phyloP scores from a whole-genome alignment of 2,797 vertebrate genomes.

The Petrocephalus schoutedeni region DNA sequence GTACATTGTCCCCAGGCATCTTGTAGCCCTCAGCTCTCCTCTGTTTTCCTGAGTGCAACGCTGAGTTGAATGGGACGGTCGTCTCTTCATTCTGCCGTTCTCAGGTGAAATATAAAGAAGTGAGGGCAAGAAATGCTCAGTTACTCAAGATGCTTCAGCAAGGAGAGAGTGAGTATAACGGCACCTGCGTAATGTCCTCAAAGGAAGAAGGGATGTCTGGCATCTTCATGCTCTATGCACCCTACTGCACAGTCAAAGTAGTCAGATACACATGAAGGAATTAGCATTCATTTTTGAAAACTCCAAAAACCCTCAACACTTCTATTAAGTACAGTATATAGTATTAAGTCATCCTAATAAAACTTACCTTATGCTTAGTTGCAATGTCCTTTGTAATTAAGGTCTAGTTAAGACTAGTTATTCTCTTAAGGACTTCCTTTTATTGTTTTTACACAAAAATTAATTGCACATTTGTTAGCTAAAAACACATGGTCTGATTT shows the following conservation, averaged over 20 bases:
- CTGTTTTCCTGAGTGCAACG: neutral
- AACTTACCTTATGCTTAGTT: neutral
- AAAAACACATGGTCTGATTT: neutral
- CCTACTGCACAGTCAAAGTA: neutral
- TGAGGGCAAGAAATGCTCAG: conserved; percentile 85
- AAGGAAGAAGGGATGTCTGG: neutral
- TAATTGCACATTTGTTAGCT: neutral
- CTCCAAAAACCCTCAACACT: neutral
- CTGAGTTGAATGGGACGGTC: neutral
- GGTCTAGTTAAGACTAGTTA: neutral
- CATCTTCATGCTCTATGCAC: neutral
- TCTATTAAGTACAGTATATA: neutral
- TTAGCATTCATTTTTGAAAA: neutral
- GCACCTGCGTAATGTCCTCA: neutral
- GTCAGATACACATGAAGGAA: neutral
- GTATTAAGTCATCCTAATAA: neutral
- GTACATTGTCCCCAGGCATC: neutral
- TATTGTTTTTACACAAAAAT: neutral
- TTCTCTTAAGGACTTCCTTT: neutral
- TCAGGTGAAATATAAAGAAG: conserved; percentile 86
- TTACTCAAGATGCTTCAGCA: conserved; percentile 91
- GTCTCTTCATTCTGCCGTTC: neutral
- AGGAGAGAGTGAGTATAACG: conserved; percentile 82
- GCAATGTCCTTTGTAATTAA: neutral
- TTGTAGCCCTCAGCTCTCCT: neutral